Conservation (phyloP, 1,140 invertebrate genomes). For the Bombus breviceps region DNA sequence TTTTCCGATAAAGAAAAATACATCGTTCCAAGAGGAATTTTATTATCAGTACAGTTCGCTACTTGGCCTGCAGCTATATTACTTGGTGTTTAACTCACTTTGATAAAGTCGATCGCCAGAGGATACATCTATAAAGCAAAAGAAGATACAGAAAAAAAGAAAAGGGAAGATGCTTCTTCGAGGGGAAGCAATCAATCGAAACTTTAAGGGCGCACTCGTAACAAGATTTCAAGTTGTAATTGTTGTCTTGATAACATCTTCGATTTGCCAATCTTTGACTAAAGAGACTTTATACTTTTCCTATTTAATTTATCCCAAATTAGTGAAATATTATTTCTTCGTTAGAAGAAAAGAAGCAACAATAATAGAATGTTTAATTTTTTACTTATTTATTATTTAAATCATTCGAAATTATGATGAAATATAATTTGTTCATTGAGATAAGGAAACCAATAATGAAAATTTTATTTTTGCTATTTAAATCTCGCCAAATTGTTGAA, state of each 20-base stretch:
- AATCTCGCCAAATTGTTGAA: too few species aligned
- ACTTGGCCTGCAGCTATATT: constrained; percentile 25
- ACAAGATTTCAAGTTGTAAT: constrained; percentile 1
- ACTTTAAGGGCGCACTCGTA: background rate
- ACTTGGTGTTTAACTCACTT: constrained; percentile 46
- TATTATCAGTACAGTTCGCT: constrained; percentile 42
- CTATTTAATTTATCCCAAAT: background rate
- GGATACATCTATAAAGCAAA: background rate
- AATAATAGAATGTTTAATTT: background rate
- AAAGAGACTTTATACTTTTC: background rate
- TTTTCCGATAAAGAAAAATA: constrained; percentile 41
- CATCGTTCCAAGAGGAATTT: constrained; percentile 41
- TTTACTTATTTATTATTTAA: too few species aligned
- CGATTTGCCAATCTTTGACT: too few species aligned
- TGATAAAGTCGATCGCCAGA: constrained; percentile 29
- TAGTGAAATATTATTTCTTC: background rate
- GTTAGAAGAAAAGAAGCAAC: background rate
- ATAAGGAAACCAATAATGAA: too few species aligned
- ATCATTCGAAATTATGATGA: too few species aligned
- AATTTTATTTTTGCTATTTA: too few species aligned
- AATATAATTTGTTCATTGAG: too few species aligned
- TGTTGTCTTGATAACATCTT: background rate
- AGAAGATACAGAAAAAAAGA: background rate
- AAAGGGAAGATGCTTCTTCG: background rate
- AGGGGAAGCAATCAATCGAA: constrained; percentile 25